phyloP scores from a whole-genome alignment of 1,140 invertebrate species.

The Bombus superbus region DNA sequence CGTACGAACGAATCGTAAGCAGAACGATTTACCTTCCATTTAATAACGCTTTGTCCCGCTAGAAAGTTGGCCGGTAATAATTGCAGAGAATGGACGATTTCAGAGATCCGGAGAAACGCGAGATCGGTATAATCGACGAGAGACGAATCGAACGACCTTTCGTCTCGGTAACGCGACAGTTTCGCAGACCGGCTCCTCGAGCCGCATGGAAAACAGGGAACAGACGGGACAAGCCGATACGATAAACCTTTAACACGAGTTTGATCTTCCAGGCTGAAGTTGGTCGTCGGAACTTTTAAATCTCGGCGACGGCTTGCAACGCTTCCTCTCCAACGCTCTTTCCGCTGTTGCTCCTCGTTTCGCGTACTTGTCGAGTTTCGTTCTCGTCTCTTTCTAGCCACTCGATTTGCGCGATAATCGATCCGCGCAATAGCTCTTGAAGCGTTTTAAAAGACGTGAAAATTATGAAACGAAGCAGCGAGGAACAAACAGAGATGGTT shows the following conservation, averaged over 20 bases:
- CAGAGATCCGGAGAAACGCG: neutral
- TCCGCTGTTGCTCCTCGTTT: constrained; percentile 1
- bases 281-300: constrained; percentile 24
- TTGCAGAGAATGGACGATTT: neutral
- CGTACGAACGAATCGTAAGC: neutral
- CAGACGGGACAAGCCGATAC: constrained; percentile 1
- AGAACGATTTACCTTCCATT: constrained; percentile 1
- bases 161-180: constrained; percentile 3
- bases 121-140: no score
- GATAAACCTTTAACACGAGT: constrained; percentile 47
- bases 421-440: neutral
- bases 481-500: neutral
- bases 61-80: neutral
- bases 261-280: constrained; percentile 31
- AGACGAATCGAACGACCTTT: no score
- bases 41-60: constrained; percentile 5
- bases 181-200: neutral
- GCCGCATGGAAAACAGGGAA: neutral
- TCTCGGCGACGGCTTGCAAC: neutral
- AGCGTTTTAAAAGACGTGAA: neutral
- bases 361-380: neutral
- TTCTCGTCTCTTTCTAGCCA: neutral
- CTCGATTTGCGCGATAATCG: neutral
- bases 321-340: neutral
- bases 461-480: no score